phyloP scores from a whole-genome alignment of 1,140 invertebrate species.

The Solen grandis region DNA sequence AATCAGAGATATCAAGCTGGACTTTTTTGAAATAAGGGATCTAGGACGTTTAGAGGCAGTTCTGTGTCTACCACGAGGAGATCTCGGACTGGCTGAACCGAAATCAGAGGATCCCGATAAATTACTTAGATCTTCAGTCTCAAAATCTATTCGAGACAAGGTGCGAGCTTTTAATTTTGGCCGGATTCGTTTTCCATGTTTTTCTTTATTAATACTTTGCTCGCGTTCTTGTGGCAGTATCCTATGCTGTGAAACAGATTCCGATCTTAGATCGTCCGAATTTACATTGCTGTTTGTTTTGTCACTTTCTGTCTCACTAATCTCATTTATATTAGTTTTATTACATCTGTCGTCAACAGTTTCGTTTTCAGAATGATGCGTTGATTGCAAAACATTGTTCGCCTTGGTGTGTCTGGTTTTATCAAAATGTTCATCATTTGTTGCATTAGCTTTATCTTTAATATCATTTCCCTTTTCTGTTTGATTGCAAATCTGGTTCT shows the following conservation, averaged over 20 bases:
- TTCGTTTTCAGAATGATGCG: neutral
- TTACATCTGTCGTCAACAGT: neutral
- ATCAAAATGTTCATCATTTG: neutral
- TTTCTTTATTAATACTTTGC: neutral
- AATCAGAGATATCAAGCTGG: constrained; percentile 28
- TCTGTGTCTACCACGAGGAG: constrained; percentile 1
- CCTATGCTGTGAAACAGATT: neutral
- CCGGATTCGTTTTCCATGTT: neutral
- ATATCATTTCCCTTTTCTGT: too few relatives aligned
- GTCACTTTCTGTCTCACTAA: neutral
- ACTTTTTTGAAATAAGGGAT: constrained; percentile 51
- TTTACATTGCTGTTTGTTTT: neutral
- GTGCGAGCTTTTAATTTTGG: constrained; percentile 41
- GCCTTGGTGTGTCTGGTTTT: neutral
- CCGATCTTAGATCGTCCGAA: neutral
- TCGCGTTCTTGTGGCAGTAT: neutral
- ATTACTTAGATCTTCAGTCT: neutral
- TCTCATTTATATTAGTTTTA: neutral
- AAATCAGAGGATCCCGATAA: constrained; percentile 23
- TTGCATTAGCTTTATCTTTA: neutral
- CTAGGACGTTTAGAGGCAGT: constrained; percentile 33
- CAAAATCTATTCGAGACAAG: constrained; percentile 31
- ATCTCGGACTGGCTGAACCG: neutral
- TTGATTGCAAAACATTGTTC: neutral
- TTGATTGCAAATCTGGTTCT: too few relatives aligned